Conservation (phyloP, 2,797 vertebrate genomes). For the Tiaroga cobitis region DNA sequence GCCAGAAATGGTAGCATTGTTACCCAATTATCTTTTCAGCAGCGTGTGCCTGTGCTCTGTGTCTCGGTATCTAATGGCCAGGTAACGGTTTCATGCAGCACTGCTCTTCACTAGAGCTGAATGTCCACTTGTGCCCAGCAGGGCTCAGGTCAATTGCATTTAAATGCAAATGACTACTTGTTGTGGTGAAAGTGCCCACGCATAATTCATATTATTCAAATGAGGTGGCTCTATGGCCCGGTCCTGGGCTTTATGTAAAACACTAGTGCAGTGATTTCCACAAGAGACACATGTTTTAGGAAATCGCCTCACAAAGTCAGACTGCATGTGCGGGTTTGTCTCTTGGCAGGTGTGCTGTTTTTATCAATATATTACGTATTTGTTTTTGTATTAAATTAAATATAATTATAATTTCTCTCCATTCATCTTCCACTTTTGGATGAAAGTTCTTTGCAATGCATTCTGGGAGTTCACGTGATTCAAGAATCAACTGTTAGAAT, state of each 20-base stretch:
- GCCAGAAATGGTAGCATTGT: slow-evolving; percentile 1
- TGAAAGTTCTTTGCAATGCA: background rate
- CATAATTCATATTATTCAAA: slow-evolving; percentile 59
- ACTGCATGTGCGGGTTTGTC: background rate
- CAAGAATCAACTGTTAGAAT: background rate
- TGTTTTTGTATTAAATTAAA: background rate
- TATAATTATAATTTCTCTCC: background rate
- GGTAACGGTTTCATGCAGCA: slow-evolving; percentile 27
- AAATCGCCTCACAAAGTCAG: background rate
- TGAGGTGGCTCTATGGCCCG: slow-evolving; percentile 30
- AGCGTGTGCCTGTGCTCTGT: background rate
- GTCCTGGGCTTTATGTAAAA: slow-evolving; percentile 49
- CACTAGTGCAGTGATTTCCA: slow-evolving; percentile 49
- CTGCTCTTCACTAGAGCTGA: slow-evolving; percentile 33
- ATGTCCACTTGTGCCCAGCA: slow-evolving; percentile 54
- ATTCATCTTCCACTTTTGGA: background rate
- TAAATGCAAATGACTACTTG: slow-evolving; percentile 62
- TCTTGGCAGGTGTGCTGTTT: background rate
- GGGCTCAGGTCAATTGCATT: slow-evolving; percentile 55
- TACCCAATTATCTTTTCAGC: slow-evolving; percentile 13
- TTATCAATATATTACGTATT: background rate
- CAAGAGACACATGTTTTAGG: slow-evolving; percentile 9
- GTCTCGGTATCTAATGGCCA: slow-evolving; percentile 26
- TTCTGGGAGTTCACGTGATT: background rate
- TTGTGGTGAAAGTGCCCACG: slow-evolving; percentile 53